Conservation (phyloP, 2,113 vertebrate genomes). For the Triplophysa tibetana region DNA sequence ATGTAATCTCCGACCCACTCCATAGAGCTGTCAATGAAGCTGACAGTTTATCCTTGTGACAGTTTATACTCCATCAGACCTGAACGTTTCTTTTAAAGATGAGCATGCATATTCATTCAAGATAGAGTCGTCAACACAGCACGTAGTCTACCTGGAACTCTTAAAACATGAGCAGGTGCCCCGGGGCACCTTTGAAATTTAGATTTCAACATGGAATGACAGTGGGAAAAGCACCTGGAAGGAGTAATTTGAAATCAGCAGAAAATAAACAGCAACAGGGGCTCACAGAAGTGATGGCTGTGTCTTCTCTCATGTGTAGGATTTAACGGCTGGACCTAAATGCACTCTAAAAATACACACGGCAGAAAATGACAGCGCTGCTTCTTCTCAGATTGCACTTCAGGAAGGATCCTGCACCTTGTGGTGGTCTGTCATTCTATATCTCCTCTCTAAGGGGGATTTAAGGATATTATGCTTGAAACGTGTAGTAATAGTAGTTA, state of each 20-base stretch:
- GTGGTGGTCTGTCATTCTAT: not conserved
- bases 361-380: conserved; percentile 45
- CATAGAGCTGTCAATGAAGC: no score
- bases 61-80: not conserved
- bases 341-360: conserved; percentile 60
- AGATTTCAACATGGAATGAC: conserved; percentile 45
- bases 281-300: conserved; percentile 41
- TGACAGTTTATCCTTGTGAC: not conserved
- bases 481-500: not conserved
- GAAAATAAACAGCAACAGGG: conserved; percentile 18
- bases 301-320: conserved; percentile 46
- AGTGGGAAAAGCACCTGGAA: conserved; percentile 24
- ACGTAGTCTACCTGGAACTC: conserved; percentile 31
- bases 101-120: conserved; percentile 36
- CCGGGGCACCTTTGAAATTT: conserved; percentile 36
- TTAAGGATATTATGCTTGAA: not conserved
- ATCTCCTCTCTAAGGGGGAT: not conserved
- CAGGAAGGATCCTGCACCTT: conserved; percentile 4
- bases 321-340: conserved; percentile 48
- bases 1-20: no score
- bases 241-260: conserved; percentile 45
- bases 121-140: conserved; percentile 31
- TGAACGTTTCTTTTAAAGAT: conserved; percentile 21
- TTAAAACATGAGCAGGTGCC: conserved; percentile 46
- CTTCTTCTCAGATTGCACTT: conserved; percentile 55